Evolutionary conservation across 1,140 invertebrate genomes (phyloP).

Genomic region (Orchestia grillus): DNA sequence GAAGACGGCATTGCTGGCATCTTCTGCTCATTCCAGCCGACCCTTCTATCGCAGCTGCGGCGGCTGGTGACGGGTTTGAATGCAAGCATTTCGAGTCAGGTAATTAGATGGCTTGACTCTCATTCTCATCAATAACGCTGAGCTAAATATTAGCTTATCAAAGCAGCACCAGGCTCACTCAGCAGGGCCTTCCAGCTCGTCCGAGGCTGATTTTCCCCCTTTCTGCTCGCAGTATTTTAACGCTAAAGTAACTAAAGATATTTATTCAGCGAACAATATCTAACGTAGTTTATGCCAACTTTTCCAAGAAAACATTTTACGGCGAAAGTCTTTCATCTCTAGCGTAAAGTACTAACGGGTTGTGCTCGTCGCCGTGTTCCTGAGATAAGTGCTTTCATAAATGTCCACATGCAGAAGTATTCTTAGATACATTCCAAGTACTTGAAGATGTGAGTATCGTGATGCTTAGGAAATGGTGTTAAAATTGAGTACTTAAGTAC

Average conservation of each 20-base stretch:
- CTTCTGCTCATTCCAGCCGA: conserved; percentile 10
- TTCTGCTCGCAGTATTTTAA: too few relatives aligned
- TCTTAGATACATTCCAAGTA: neutral
- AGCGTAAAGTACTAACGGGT: neutral
- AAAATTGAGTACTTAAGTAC: neutral
- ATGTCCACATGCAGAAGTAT: neutral
- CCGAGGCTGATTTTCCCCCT: neutral
- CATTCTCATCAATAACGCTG: neutral
- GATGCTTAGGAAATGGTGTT: neutral
- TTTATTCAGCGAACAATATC: too few relatives aligned
- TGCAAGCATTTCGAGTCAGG: conserved; percentile 17
- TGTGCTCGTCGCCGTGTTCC: neutral
- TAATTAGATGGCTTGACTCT: conserved; percentile 14
- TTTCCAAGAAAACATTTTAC: too few relatives aligned
- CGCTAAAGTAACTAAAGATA: too few relatives aligned
- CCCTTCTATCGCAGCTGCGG: neutral
- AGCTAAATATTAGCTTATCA: conserved; percentile 21
- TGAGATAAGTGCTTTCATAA: neutral
- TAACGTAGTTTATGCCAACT: too few relatives aligned
- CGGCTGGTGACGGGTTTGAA: neutral
- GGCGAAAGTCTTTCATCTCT: too few relatives aligned
- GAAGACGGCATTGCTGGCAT: neutral
- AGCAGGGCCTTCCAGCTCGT: neutral
- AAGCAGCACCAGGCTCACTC: neutral
- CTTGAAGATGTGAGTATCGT: neutral